Percentiles rank a stretch among this genome's conserved stretches.
These are phyloP conservation scores for Acheta domesticus DNA, from an alignment of 2,888 invertebrate species.

Conservation along the genomic window DNA sequence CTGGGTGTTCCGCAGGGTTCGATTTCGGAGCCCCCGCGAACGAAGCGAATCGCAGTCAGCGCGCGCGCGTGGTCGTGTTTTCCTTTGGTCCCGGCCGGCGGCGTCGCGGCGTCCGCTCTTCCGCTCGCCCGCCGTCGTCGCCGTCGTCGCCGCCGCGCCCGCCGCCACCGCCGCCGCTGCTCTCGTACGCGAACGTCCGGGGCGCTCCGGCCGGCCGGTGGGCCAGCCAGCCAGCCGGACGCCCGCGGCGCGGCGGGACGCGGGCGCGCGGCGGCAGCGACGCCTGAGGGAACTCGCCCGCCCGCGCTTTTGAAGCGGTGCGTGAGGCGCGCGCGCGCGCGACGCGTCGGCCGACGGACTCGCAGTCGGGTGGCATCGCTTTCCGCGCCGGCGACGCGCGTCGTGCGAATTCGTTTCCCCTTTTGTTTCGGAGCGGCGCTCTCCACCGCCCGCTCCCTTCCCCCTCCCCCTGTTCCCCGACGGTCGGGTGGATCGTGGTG, in stretches of 20 bases:
- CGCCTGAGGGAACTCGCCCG: background rate
- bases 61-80: background rate
- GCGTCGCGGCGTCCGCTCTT: background rate
- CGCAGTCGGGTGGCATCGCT: too few species aligned
- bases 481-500: too few species aligned
- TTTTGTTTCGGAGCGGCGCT: too few species aligned
- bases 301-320: background rate
- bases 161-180: background rate
- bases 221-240: background rate
- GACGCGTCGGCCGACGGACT: background rate
- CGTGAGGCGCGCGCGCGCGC: background rate
- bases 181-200: slow-evolving; percentile 39
- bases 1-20: too few species aligned
- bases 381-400: too few species aligned
- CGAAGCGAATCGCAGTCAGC: background rate
- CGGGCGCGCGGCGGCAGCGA: slow-evolving; percentile 4
- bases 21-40: too few species aligned
- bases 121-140: background rate
- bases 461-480: too few species aligned
- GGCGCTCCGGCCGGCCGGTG: background rate
- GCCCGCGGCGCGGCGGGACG: background rate
- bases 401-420: too few species aligned
- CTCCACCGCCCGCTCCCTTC: too few species aligned
- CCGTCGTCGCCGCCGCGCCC: too few species aligned
- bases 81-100: too few species aligned